phyloP scores from a whole-genome alignment of 30 jellyfish, hydroid and myxozoan genomes.

The Sanderia malayensis region DNA sequence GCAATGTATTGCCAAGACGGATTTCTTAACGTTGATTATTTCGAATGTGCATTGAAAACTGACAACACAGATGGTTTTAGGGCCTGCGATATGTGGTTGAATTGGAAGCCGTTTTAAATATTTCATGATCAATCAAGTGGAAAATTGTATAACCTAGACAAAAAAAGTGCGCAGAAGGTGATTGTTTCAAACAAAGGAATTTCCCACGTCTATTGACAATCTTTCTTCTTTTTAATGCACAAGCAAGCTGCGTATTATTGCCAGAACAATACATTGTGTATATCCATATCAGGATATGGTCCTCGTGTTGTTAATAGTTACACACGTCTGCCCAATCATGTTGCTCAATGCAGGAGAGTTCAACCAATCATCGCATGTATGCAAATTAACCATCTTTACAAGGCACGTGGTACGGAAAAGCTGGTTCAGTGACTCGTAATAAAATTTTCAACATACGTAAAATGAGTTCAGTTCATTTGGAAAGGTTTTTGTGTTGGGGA shows the following conservation, averaged over 20 bases:
- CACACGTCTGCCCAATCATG: too few relatives aligned
- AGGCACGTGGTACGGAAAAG: conserved; percentile 72
- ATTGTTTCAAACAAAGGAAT: conserved; percentile 48
- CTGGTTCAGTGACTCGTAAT: conserved; percentile 66
- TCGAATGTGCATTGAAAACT: conserved; percentile 4
- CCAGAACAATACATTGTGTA: conserved; percentile 46
- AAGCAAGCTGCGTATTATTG: conserved; percentile 36
- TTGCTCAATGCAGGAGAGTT: too few relatives aligned
- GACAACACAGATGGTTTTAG: conserved; percentile 51
- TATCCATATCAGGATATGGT: conserved; percentile 66
- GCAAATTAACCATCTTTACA: conserved; percentile 50
- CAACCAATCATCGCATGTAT: conserved; percentile 61
- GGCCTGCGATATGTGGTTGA: too few relatives aligned
- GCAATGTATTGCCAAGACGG: neutral
- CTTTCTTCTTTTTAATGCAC: conserved; percentile 43
- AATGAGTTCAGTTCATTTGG: conserved; percentile 73
- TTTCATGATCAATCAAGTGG: conserved; percentile 62
- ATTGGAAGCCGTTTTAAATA: too few relatives aligned
- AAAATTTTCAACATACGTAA: conserved; percentile 70
- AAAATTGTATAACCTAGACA: conserved; percentile 38
- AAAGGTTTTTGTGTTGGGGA: conserved; percentile 70
- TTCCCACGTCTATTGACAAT: conserved; percentile 73
- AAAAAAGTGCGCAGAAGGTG: conserved; percentile 29
- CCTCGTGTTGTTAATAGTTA: conserved; percentile 66
- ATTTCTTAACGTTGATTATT: neutral